Conservation (phyloP, 2,888 invertebrate genomes). For the Eupelmus urozonus region DNA sequence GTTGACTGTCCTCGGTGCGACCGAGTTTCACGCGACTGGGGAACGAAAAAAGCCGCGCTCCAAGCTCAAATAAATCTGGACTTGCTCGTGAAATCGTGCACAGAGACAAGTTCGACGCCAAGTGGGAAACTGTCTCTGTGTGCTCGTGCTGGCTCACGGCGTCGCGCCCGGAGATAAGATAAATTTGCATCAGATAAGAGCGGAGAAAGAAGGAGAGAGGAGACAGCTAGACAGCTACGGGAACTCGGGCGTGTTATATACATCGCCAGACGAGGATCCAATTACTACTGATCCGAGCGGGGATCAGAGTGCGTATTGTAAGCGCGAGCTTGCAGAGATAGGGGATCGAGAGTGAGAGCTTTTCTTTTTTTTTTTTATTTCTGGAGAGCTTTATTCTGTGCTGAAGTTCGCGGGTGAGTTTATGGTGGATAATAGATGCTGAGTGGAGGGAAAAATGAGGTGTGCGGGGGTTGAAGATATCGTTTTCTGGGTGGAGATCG, state of each 20-base stretch:
- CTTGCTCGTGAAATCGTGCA: neutral
- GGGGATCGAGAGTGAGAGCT: too few relatives aligned
- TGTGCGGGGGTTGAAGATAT: too few relatives aligned
- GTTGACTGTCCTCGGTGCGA: too few relatives aligned
- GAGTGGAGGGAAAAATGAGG: too few relatives aligned
- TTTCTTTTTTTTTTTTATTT: too few relatives aligned
- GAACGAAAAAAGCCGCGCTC: too few relatives aligned
- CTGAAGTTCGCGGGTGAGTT: too few relatives aligned
- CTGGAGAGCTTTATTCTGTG: too few relatives aligned
- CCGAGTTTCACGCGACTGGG: neutral
- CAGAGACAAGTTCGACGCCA: neutral
- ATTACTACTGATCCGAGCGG: neutral
- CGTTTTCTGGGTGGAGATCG: too few relatives aligned
- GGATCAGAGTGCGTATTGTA: neutral
- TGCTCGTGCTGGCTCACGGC: neutral
- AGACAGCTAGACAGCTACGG: neutral
- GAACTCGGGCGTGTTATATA: neutral
- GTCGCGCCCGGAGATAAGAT: conserved; percentile 61
- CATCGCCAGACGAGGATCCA: conserved; percentile 16
- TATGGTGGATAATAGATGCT: too few relatives aligned
- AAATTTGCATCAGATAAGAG: conserved; percentile 62
- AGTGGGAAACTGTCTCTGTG: conserved; percentile 9
- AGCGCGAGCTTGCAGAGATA: too few relatives aligned
- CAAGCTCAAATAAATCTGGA: too few relatives aligned
- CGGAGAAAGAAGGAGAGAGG: neutral